Evolutionary conservation across 2,113 vertebrate species (phyloP).

Genomic region (Ciconia stormi): DNA sequence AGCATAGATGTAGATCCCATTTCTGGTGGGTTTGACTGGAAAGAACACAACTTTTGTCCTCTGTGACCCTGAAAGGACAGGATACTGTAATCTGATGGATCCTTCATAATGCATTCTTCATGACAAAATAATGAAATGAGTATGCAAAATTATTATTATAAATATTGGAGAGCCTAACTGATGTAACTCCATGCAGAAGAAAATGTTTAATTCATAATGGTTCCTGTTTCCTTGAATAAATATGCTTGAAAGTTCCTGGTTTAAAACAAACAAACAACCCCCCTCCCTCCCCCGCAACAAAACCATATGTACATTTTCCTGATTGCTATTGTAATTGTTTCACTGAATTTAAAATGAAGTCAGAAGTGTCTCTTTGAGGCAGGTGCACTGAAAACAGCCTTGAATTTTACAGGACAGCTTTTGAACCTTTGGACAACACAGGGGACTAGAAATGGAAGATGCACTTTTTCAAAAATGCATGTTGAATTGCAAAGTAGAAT

Average conservation of each 20-base stretch:
- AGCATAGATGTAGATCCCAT: neutral
- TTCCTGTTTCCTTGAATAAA: neutral
- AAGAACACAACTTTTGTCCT: neutral
- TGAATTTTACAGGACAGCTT: neutral
- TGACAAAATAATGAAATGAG: neutral
- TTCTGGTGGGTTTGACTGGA: neutral
- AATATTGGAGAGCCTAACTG: neutral
- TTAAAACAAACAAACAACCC: neutral
- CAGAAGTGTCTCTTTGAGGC: neutral
- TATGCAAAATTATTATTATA: neutral
- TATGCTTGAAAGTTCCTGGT: neutral
- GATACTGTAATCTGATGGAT: neutral
- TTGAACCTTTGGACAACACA: neutral
- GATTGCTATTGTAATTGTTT: neutral
- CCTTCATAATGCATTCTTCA: neutral
- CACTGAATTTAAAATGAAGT: neutral
- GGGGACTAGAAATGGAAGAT: neutral
- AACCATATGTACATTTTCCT: neutral
- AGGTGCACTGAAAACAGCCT: neutral
- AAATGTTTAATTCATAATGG: neutral
- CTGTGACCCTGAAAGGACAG: neutral
- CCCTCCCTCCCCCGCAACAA: neutral
- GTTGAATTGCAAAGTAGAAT: neutral
- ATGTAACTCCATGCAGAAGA: neutral
- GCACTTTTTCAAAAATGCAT: neutral